Evolutionary conservation across 2,113 vertebrate species (phyloP).

Genomic region (Python bivittatus): DNA sequence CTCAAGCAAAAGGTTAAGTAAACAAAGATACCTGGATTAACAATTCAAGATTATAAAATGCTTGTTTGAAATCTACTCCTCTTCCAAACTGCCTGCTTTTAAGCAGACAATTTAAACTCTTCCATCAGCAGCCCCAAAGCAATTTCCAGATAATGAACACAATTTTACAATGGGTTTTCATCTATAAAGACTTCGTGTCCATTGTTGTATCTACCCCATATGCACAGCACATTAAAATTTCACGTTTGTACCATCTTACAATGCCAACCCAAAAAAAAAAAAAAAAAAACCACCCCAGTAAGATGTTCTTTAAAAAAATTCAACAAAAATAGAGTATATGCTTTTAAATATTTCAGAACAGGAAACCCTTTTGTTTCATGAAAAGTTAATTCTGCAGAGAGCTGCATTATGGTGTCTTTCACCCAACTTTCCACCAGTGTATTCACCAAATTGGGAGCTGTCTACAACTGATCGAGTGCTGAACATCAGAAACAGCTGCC

Average conservation of each 20-base stretch:
- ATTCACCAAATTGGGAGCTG: slow-evolving; percentile 81
- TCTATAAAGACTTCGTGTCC: slow-evolving; percentile 54
- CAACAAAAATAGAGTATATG: slow-evolving; percentile 7
- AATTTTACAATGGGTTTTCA: slow-evolving; percentile 59
- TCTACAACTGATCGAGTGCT: slow-evolving; percentile 94
- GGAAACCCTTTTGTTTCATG: slow-evolving; percentile 63
- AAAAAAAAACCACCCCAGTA: slow-evolving; percentile 34
- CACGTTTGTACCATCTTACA: slow-evolving; percentile 55
- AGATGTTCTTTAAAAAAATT: background rate
- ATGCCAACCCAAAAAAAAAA: background rate
- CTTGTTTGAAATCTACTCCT: slow-evolving; percentile 48
- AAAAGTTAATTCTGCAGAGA: slow-evolving; percentile 73
- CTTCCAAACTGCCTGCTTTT: slow-evolving; percentile 57
- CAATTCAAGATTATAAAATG: slow-evolving; percentile 69
- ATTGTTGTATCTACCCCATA: slow-evolving; percentile 56
- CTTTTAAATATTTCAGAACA: slow-evolving; percentile 53
- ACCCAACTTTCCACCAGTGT: slow-evolving; percentile 66
- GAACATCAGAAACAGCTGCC: slow-evolving; percentile 91
- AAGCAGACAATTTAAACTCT: slow-evolving; percentile 56
- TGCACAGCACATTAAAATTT: slow-evolving; percentile 63
- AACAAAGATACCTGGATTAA: slow-evolving; percentile 61
- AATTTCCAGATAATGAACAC: slow-evolving; percentile 55
- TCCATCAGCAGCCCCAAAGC: slow-evolving; percentile 57
- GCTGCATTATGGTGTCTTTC: slow-evolving; percentile 46
- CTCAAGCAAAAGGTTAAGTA: slow-evolving; percentile 68